phyloP scores from a whole-genome alignment of 1,140 invertebrate species.

The Euschistus heros region DNA sequence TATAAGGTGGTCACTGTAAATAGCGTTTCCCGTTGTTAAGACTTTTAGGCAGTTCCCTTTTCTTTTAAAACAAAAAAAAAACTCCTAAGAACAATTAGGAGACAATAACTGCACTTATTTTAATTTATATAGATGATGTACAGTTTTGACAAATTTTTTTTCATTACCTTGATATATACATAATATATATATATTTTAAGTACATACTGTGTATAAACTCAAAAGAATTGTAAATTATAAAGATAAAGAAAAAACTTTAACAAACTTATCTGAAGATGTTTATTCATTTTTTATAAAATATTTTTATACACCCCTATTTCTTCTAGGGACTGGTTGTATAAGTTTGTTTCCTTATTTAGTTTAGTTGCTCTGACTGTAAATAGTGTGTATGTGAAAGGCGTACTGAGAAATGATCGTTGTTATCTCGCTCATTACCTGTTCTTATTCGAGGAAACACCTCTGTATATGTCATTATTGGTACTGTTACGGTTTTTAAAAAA shows the following conservation, averaged over 20 bases:
- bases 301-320: slow-evolving; percentile 13
- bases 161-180: not conserved
- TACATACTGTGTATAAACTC: slow-evolving; percentile 7
- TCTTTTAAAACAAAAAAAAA: not conserved
- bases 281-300: slow-evolving; percentile 7
- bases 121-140: too few relatives aligned
- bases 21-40: not conserved
- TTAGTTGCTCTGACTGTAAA: slow-evolving; percentile 2
- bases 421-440: too few relatives aligned
- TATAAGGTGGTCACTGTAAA: not conserved
- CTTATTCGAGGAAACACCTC: too few relatives aligned
- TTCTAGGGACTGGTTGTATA: not conserved
- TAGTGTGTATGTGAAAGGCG: not conserved
- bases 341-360: slow-evolving; percentile 5
- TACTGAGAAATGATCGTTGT: too few relatives aligned
- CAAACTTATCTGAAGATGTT: slow-evolving; percentile 8
- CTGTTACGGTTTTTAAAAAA: too few relatives aligned
- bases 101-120: too few relatives aligned
- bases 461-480: too few relatives aligned
- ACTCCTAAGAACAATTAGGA: too few relatives aligned
- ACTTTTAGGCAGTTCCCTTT: slow-evolving; percentile 7
- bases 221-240: slow-evolving; percentile 5
- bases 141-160: too few relatives aligned
- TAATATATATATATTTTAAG: slow-evolving; percentile 12
- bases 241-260: slow-evolving; percentile 5